phyloP scores from a whole-genome alignment of 2,113 vertebrate species.

The Myrmecobius fasciatus region DNA sequence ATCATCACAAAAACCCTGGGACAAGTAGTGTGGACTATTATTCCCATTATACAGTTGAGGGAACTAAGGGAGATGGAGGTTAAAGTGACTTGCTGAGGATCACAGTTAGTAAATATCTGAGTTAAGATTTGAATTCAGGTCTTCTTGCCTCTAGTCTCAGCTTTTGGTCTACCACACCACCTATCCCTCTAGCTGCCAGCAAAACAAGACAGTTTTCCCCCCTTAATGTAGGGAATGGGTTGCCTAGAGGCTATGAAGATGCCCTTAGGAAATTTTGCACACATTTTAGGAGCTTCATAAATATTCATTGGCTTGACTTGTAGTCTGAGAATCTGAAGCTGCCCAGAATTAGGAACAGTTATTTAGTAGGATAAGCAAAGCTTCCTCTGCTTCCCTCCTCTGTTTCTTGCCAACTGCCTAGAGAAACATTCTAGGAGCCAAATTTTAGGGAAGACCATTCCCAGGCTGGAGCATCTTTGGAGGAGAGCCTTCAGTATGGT shows the following conservation, averaged over 20 bases:
- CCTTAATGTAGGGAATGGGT: neutral
- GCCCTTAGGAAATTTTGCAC: neutral
- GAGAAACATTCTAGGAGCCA: neutral
- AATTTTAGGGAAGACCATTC: neutral
- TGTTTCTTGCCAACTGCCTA: neutral
- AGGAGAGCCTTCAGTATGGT: neutral
- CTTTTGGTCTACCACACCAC: neutral
- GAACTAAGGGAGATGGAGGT: neutral
- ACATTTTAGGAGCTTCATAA: neutral
- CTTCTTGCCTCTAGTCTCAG: neutral
- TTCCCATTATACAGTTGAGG: neutral
- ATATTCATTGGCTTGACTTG: neutral
- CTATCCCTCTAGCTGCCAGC: neutral
- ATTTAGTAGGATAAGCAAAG: neutral
- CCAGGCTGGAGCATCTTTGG: neutral
- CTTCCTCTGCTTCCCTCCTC: neutral
- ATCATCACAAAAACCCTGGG: neutral
- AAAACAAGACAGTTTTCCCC: neutral
- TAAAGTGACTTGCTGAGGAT: neutral
- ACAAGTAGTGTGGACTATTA: neutral
- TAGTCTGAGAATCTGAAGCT: neutral
- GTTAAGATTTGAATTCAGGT: neutral
- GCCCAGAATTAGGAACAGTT: neutral
- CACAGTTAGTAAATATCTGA: neutral
- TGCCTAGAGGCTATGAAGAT: neutral